These are phyloP conservation scores for Fragum sueziense DNA, from an alignment of 2,888 invertebrate genomes.

Conservation along the genomic window DNA sequence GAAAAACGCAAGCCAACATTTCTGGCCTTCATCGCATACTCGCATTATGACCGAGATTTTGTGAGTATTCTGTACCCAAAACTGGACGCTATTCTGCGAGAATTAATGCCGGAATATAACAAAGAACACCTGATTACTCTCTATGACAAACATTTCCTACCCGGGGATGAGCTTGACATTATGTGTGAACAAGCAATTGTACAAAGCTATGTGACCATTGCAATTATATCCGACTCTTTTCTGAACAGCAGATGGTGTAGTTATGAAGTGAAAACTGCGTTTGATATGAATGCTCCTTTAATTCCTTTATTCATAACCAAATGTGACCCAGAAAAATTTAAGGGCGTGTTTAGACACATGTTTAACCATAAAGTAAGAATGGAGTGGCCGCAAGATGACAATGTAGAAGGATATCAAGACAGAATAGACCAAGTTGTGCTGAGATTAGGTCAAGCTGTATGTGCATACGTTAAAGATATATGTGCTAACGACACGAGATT, in stretches of 20 bases:
- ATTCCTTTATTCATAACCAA: neutral
- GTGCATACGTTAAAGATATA: constrained; percentile 2
- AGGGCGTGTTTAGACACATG: neutral
- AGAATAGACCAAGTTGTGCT: neutral
- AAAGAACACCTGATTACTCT: neutral
- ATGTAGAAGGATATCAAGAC: neutral
- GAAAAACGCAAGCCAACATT: neutral
- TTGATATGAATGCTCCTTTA: neutral
- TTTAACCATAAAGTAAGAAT: neutral
- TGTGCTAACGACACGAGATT: too few relatives aligned
- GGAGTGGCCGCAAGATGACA: neutral
- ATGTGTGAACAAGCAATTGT: constrained; percentile 7
- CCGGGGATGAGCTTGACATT: neutral
- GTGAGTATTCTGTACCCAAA: neutral
- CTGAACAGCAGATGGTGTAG: neutral
- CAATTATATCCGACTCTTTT: neutral
- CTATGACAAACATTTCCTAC: constrained; percentile 5
- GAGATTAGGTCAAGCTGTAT: neutral
- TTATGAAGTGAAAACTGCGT: constrained; percentile 1
- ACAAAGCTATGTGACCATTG: constrained; percentile 2
- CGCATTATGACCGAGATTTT: neutral
- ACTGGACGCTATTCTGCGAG: neutral
- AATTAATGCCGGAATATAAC: neutral
- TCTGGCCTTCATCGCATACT: constrained; percentile 6
- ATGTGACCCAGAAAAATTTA: neutral